Base-by-base conservation (phyloP, 2,113 vertebrate species). In the Silurus meridionalis region DNA sequence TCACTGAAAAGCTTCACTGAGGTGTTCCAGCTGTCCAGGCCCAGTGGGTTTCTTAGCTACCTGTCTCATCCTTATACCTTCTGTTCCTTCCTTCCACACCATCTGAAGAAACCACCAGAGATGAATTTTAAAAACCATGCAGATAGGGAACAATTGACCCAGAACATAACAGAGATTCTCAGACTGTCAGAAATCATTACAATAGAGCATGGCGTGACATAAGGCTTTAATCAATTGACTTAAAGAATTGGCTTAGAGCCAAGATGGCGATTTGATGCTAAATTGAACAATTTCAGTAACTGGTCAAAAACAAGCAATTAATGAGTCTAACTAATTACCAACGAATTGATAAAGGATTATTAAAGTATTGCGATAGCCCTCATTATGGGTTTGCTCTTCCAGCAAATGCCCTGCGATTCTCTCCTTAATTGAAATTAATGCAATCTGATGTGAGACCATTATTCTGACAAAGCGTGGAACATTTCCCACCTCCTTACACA, bases 381-480 rank as follows among this genome's bases (percentile, higher is more conserved):
- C 50, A 48, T 87, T 21, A 80, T 28, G 48, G 61, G 8, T 63
- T 46, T 64, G 79, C 2, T 69, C 2, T 37, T 58, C 60, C 37
- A 19, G 46, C 80, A 80, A 63, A 66, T 67, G 66, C 48, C n/a
- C 50, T 9, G 53, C 8, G 48, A 46, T 50, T 53, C 55, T 25
- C 50, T 66, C 48, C 86, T 84, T 88, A 88, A 89, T 81, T 90
- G 79, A 85, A 83, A 64, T 55, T 13, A 87, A 86, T 89, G 81
- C 69, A 80, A 83, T 86, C 82, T 61, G 25, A 84, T 87, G 82
- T 37, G 63, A 80, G 46, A 46, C 57, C 55, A 82, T 82, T 75
- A 55, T 87, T 66, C 71, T 72, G 77, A 82, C 61, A 79, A 81
- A 75, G 66, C 74, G 83, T 75, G 55, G 80, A 53, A 83, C 75